Evolutionary conservation across 2,113 vertebrate species (phyloP).

Genomic region (Acanthisitta chloris): DNA sequence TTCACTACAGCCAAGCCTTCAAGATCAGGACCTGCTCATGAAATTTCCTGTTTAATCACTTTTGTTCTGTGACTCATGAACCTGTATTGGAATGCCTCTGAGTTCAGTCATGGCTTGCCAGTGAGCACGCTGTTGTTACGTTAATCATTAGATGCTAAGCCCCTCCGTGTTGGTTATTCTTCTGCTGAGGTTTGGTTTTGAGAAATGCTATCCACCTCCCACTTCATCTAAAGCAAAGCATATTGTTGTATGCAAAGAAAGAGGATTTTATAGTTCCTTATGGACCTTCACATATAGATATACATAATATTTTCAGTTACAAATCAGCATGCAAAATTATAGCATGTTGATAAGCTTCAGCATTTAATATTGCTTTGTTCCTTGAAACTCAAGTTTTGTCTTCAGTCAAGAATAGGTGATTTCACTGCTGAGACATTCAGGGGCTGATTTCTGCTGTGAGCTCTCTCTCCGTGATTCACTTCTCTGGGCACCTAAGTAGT

Average conservation of each 20-base stretch:
- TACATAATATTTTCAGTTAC: neutral
- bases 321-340: neutral
- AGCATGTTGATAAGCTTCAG: neutral
- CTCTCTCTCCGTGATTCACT: neutral
- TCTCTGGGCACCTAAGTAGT: neutral
- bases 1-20: neutral
- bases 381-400: neutral
- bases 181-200: neutral
- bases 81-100: neutral
- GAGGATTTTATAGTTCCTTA: neutral
- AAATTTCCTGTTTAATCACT: neutral
- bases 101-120: neutral
- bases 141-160: rapidly evolving
- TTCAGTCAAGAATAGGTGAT: neutral
- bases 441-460: neutral
- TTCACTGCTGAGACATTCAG: neutral
- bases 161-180: rapidly evolving
- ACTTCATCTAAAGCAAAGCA: neutral
- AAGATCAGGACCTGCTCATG: neutral
- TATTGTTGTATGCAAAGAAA: neutral
- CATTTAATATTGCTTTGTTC: neutral
- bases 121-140: neutral
- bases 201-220: neutral
- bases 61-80: neutral
- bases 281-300: neutral